Conservation (phyloP, 2,888 invertebrate genomes). For the Anaspis maculata region DNA sequence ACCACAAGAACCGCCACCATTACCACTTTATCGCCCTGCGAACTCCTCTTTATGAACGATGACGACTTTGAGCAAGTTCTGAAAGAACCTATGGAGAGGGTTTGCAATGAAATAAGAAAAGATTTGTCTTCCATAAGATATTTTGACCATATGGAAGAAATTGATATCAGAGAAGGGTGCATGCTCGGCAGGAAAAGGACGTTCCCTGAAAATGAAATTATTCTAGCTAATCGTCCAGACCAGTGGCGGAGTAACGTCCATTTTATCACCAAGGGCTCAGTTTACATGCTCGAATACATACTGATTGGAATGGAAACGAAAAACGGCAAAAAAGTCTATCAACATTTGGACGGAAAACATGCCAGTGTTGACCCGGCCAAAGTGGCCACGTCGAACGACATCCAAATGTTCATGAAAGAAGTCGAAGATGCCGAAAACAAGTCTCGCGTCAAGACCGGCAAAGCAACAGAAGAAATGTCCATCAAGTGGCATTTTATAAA, state of each 20-base stretch:
- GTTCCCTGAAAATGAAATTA: conserved; percentile 48
- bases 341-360: too few species aligned
- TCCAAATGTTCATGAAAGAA: conserved; percentile 4
- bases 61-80: conserved; percentile 55
- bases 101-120: conserved; percentile 54
- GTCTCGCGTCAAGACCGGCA: too few species aligned
- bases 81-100: conserved; percentile 48
- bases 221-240: conserved; percentile 48
- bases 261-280: conserved; percentile 52
- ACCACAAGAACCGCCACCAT: conserved; percentile 54
- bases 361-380: too few species aligned
- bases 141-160: conserved; percentile 53
- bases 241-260: conserved; percentile 39
- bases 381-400: too few species aligned
- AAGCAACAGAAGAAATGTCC: too few species aligned
- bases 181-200: conserved; percentile 55
- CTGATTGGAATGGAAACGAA: conserved; percentile 3
- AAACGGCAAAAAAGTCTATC: not conserved
- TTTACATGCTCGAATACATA: conserved; percentile 53
- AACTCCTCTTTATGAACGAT: conserved; percentile 54
- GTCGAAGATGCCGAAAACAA: not conserved
- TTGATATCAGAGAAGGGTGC: conserved; percentile 55
- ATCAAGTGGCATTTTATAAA: conserved; percentile 43
- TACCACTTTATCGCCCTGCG: conserved; percentile 51
- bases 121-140: conserved; percentile 56